phyloP scores from a whole-genome alignment of 2,797 vertebrate genomes.

The Falco cherrug region DNA sequence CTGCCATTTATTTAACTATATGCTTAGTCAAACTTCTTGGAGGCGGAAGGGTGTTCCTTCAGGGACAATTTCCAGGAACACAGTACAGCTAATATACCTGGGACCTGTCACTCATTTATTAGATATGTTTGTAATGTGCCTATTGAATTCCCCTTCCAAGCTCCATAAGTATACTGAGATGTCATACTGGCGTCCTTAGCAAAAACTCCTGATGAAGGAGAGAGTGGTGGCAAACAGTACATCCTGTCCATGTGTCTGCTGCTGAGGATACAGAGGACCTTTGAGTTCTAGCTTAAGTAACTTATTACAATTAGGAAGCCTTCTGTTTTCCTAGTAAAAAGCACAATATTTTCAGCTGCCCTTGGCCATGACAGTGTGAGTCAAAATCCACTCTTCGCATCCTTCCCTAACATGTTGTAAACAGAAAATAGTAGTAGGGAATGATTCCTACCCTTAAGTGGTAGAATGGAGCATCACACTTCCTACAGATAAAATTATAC shows the following conservation, averaged over 20 bases:
- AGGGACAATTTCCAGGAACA: not conserved
- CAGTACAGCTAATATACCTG: not conserved
- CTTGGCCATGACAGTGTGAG: not conserved
- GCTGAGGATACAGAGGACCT: not conserved
- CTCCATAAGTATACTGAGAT: not conserved
- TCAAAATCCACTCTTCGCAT: not conserved
- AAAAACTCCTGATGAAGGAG: not conserved
- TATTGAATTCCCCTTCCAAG: not conserved
- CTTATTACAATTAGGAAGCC: not conserved
- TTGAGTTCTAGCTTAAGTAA: not conserved
- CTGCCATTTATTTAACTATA: not conserved
- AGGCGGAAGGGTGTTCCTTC: not conserved
- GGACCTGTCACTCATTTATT: not conserved
- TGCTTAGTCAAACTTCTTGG: not conserved
- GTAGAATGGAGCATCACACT: not conserved
- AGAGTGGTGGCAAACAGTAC: not conserved
- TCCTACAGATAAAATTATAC: not conserved
- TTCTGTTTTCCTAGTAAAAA: not conserved
- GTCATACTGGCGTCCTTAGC: not conserved
- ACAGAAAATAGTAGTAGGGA: not conserved
- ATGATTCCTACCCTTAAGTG: not conserved
- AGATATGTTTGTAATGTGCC: not conserved
- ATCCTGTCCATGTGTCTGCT: fast-evolving
- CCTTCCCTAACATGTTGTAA: not conserved
- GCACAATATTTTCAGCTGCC: not conserved